Evolutionary conservation across 23 tunicate genomes (phyloP), one percentile per base, ranked within the genome.

Genomic region (Phallusia fumigata): DNA sequence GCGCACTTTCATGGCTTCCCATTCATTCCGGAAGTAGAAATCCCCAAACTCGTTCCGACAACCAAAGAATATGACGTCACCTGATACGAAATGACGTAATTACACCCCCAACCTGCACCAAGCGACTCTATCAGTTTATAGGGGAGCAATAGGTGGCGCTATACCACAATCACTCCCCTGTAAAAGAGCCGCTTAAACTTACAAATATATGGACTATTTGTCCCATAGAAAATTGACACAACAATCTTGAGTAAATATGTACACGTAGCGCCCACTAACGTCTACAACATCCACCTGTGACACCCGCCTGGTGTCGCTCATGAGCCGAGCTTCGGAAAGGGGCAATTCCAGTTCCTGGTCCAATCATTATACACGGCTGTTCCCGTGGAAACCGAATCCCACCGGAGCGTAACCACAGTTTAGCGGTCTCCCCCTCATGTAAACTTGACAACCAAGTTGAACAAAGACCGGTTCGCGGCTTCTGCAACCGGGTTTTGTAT

Each of bases 341-440:
- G 35, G 99, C 99, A 8, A 96, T 95, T 45, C 99, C 99, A 0
- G 99, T 96, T 32, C 99, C 99, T 21, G 99, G 99, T 19, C 99
- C 99, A 2, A 96, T 78, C 93, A 96, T 81, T 10, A 96, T 85
- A 65, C 86, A 82, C 0, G 91, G 90, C 18, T 64, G 35, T 26
- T 74, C 65, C 19, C 40, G 30, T 10, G 83, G 79, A 32, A 83
- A 80, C 26, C 80, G 78, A 19, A 87, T 77, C 34, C 90, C 92
- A 12, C 97, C 97, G 3, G 35, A 47, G 75, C 89, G 89, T 11
- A 94, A 32, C 94, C 94, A 94, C 15, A 94, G n/a, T 49, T 87
- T 85, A 40, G 79, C 94, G 19, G 26, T 75, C 28, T 78, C 69
- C 13, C 86, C 86, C 0, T 81, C 87, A 35, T 86, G 49, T 31